phyloP scores from a whole-genome alignment of 1,140 invertebrate genomes.

The Danaus melanippus region DNA sequence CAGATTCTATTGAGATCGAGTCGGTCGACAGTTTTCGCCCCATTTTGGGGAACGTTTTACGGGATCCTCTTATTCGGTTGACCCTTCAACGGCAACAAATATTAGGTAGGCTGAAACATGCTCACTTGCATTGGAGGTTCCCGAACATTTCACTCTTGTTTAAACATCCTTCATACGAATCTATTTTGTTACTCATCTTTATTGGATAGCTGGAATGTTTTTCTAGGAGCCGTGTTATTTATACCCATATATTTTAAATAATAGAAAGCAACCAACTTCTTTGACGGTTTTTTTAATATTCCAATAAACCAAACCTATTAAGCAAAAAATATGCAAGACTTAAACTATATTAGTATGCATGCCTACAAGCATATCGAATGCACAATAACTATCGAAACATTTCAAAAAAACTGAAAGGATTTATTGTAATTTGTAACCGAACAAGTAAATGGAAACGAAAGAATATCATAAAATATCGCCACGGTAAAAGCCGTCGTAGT shows the following conservation, averaged over 20 bases:
- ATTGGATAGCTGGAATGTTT: conserved; percentile 3
- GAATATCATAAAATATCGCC: conserved; percentile 55
- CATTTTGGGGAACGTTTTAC: conserved; percentile 52
- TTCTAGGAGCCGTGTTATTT: background rate
- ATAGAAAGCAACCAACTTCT: too few relatives aligned
- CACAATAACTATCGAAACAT: conserved; percentile 2
- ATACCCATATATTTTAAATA: background rate
- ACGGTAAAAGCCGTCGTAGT: conserved; percentile 49
- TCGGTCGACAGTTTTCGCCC: conserved; percentile 56
- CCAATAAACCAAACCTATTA: background rate
- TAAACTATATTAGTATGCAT: background rate
- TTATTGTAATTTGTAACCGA: conserved; percentile 15
- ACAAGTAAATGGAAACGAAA: conserved; percentile 52
- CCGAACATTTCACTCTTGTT: conserved; percentile 18
- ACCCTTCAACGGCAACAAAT: conserved; percentile 42
- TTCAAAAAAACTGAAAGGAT: conserved; percentile 4
- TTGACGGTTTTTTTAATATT: background rate
- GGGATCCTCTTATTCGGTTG: conserved; percentile 39
- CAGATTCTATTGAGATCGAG: conserved; percentile 34
- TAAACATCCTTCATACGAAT: conserved; percentile 20
- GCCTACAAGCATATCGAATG: background rate
- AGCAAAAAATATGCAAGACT: background rate
- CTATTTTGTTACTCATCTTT: conserved; percentile 17
- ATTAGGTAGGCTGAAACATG: conserved; percentile 28
- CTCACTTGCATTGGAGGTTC: conserved; percentile 16